Base-by-base conservation (phyloP, 2,113 vertebrate species). In the Xiphorhynchus elegans region DNA sequence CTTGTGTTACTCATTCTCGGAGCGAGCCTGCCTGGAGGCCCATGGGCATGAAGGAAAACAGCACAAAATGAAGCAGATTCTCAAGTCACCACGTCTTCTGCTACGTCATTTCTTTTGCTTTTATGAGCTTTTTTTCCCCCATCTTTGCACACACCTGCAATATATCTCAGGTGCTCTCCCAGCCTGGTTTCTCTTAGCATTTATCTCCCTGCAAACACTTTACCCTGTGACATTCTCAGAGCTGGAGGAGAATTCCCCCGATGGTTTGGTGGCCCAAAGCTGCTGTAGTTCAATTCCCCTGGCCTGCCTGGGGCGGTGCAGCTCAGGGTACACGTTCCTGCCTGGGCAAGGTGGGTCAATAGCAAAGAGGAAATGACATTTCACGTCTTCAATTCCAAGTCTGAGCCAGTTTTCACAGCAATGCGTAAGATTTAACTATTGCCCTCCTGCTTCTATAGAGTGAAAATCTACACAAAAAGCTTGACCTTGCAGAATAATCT, bases 311-410 rank as follows among this genome's bases (percentile, higher is more conserved):
- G 37, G 67, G 78, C 33, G 52, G 58, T 23, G 14, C 42, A 62
- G 55, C 82, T 70, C 49, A 23, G 1, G 0, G 19, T 8, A 44
- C 1, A 37, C 11, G 17, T 42, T 40, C 10, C 76, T 2, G 10
- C 44, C 82, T 13, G 13, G 66, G 49, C 59, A 70, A n/a, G 70
- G 69, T 1, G 14, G 85, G 75, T 60, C 88, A 84, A 2, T 33
- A 47, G 18, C 62, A 55, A 21, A 74, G 73, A 66, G 68, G 6
- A 93, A 73, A 90, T 47, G 91, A 28, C 90, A 96, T 92, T 89
- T 85, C 76, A 76, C 3, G 0, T 47, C 91, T 21, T 15, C 49
- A 42, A 55, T 21, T 40, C 82, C 13, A 4, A 50, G 39, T 33
- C 64, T 15, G 68, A 52, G 93, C 64, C 28, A 17, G 7, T 53